phyloP scores from a whole-genome alignment of 2,888 invertebrate species.

The Brachynemurus nebulosus region DNA sequence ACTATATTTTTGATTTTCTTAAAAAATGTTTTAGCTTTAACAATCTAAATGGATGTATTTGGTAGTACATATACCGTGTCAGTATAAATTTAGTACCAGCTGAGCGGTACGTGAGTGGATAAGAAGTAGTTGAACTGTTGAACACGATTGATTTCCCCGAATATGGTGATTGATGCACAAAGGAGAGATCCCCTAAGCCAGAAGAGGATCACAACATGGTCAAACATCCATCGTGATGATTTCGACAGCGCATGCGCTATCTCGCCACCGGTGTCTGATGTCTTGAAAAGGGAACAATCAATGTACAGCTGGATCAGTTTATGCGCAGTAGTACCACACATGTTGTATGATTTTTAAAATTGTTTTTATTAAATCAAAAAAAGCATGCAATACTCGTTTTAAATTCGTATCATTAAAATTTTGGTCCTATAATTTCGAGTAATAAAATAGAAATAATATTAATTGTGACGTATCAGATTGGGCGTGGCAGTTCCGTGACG shows the following conservation, averaged over 20 bases:
- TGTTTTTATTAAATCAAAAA: not conserved
- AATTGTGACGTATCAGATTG: no score
- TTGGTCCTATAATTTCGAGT: no score
- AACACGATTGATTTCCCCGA: constrained; percentile 1
- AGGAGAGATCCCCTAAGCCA: not conserved
- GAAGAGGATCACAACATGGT: constrained; percentile 7
- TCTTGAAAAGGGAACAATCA: constrained; percentile 16
- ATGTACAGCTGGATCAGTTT: constrained; percentile 10
- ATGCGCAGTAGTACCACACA: not conserved
- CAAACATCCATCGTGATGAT: constrained; percentile 14
- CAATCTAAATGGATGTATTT: constrained; percentile 9
- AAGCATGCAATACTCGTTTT: not conserved
- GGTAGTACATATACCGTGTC: constrained; percentile 13
- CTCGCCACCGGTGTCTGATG: constrained; percentile 16
- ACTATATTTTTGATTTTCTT: not conserved
- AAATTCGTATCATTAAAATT: no score
- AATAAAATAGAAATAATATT: no score
- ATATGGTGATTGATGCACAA: no score
- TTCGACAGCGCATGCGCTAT: constrained; percentile 10
- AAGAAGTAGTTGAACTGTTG: constrained; percentile 7
- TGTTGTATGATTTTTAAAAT: constrained; percentile 1
- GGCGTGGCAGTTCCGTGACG: no score
- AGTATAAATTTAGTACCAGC: constrained; percentile 12
- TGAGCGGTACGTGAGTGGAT: constrained; percentile 11
- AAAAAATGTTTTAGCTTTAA: no score